These are phyloP conservation scores for Chiroxiphia lanceolata DNA, from an alignment of 2,797 vertebrate genomes.

Conservation along the genomic window DNA sequence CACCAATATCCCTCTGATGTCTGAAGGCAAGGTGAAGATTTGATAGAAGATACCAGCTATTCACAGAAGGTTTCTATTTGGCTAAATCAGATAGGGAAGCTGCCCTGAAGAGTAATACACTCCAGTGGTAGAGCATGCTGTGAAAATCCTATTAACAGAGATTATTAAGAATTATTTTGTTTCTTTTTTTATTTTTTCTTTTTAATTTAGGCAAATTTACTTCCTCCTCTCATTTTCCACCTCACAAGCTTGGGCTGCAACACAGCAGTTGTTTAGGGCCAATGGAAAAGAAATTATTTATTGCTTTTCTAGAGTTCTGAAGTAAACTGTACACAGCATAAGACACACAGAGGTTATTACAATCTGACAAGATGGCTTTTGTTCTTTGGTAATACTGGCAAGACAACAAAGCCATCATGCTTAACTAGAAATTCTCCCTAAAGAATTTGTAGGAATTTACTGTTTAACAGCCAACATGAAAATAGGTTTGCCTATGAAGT, in stretches of 20 bases:
- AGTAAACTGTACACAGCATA: background rate
- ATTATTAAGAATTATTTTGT: background rate
- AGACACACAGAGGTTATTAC: background rate
- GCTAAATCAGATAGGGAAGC: background rate
- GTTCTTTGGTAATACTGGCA: too few species aligned
- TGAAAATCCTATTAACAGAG: background rate
- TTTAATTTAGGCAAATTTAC: background rate
- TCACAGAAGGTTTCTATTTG: background rate
- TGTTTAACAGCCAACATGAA: background rate
- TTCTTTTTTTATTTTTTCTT: background rate
- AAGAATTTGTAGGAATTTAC: background rate
- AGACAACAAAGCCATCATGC: too few species aligned
- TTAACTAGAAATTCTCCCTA: background rate
- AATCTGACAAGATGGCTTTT: background rate
- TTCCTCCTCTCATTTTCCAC: background rate
- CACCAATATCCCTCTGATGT: accelerated
- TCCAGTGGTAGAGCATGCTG: background rate
- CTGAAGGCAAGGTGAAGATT: background rate
- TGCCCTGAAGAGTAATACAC: background rate
- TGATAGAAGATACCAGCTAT: background rate
- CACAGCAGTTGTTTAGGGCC: background rate
- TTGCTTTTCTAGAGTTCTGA: background rate
- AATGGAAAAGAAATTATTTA: background rate
- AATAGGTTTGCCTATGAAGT: background rate
- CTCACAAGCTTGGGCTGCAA: background rate